phyloP scores from a whole-genome alignment of 2,113 vertebrate genomes.

The Epinephelus cyanopodus region DNA sequence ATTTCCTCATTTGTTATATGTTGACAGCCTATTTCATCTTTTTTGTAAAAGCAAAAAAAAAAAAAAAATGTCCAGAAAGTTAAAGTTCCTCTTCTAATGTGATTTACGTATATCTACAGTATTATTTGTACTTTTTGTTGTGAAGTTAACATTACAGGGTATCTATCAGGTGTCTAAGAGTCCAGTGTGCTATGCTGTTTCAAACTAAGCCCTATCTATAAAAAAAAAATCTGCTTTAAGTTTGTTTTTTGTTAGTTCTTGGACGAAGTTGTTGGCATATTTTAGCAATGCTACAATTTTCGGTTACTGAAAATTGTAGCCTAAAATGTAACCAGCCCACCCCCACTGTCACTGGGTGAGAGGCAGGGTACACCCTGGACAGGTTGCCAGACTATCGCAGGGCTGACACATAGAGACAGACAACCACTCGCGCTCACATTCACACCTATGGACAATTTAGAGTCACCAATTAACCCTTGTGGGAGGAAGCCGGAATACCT shows the following conservation, averaged over 20 bases:
- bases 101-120: neutral
- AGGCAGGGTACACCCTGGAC: no score
- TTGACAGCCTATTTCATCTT: neutral
- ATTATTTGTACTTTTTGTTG: neutral
- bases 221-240: neutral
- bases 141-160: neutral
- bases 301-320: neutral
- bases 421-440: no score
- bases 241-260: neutral
- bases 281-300: neutral
- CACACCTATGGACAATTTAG: no score
- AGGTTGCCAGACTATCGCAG: no score
- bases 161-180: neutral
- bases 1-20: constrained; percentile 35
- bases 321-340: no score
- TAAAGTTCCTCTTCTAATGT: neutral
- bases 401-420: no score
- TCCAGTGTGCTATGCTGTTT: neutral
- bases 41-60: neutral
- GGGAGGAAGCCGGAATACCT: no score
- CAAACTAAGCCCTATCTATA: neutral
- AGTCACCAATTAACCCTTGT: no score
- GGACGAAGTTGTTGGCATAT: neutral
- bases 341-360: no score
- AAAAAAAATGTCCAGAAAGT: neutral